Percentiles rank a stretch among this genome's conserved stretches.
These are phyloP conservation scores for Acanthornis magna DNA, from an alignment of 2,797 vertebrate species.

Conservation along the genomic window DNA sequence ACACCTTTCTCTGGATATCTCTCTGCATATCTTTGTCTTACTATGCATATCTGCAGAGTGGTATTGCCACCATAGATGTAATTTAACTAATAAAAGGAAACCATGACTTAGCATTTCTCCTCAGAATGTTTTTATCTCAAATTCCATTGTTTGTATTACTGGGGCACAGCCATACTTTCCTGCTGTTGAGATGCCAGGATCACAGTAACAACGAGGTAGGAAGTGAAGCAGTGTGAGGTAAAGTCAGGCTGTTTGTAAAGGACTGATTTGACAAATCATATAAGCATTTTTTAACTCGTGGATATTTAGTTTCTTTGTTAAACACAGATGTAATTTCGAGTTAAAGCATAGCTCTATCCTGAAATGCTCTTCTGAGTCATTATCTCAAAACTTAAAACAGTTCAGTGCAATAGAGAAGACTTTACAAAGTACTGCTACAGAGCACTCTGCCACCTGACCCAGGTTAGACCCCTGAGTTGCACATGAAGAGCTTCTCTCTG, in stretches of 20 bases:
- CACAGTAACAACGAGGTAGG: neutral
- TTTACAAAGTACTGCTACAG: neutral
- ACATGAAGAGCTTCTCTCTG: neutral
- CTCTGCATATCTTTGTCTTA: neutral
- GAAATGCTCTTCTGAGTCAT: neutral
- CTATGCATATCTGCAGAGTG: neutral
- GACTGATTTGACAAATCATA: neutral
- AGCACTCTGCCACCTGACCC: neutral
- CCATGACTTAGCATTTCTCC: neutral
- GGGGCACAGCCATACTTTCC: neutral
- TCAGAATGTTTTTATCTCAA: neutral
- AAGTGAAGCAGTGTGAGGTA: neutral
- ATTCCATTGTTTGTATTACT: neutral
- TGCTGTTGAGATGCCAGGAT: neutral
- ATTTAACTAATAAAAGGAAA: neutral
- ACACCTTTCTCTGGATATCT: neutral
- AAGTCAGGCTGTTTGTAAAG: neutral
- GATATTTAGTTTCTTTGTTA: neutral
- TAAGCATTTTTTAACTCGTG: neutral
- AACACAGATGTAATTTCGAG: neutral
- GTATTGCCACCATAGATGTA: neutral
- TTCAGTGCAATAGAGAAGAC: neutral
- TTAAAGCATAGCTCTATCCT: neutral
- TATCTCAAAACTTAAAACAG: neutral
- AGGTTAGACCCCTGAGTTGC: neutral